Conservation (phyloP, 2,113 vertebrate species). For the Perccottus glenii region DNA sequence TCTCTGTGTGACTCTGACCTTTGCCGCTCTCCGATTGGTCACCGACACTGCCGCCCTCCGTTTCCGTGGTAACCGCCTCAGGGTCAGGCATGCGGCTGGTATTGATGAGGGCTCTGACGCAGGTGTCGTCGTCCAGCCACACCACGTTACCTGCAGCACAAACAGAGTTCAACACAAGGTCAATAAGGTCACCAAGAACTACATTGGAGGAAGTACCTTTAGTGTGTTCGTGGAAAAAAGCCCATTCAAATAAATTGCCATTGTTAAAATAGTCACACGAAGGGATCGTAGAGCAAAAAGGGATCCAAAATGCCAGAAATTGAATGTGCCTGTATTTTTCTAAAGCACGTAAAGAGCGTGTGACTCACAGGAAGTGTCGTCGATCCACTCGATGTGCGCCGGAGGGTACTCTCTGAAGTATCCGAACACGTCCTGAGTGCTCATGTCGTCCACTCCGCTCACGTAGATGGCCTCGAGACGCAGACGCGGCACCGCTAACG, state of each 20-base stretch:
- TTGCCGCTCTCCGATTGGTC: slow-evolving; percentile 75
- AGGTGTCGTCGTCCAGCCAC: slow-evolving; percentile 96
- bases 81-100: slow-evolving; percentile 87
- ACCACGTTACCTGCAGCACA: slow-evolving; percentile 90
- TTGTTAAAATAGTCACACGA: no score
- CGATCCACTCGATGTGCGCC: slow-evolving; percentile 98
- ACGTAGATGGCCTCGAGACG: slow-evolving; percentile 91
- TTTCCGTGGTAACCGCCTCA: slow-evolving; percentile 73
- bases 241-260: no score
- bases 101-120: slow-evolving; percentile 91
- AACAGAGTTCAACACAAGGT: neutral
- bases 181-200: neutral
- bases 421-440: slow-evolving; percentile 93
- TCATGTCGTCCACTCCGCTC: slow-evolving; percentile 95
- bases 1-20: slow-evolving; percentile 73
- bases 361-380: slow-evolving; percentile 90
- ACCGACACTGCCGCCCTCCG: slow-evolving; percentile 50
- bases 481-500: slow-evolving; percentile 87
- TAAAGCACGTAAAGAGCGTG: neutral
- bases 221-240: no score
- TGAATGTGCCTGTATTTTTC: no score
- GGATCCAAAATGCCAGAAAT: no score
- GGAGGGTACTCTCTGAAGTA: slow-evolving; percentile 97
- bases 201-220: no score
- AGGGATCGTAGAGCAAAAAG: no score